A percentile compares a stretch with the other conserved stretches of the same genome.
Evolutionary conservation across 2,113 vertebrate genomes (phyloP).

Genomic region (Serilophus lunatus): DNA sequence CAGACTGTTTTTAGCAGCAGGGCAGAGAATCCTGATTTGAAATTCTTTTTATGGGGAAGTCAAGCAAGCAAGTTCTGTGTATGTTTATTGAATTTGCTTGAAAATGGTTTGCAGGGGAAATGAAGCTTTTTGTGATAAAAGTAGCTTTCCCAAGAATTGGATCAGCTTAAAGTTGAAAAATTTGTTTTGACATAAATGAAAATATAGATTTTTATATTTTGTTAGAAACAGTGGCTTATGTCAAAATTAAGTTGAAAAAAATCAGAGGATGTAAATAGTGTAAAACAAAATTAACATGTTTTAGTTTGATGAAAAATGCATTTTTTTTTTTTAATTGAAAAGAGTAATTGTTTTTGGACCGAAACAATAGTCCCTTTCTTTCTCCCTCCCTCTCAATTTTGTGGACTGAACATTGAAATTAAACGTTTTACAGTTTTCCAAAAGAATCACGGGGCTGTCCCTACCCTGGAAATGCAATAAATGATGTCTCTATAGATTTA

Average conservation of each 20-base stretch:
- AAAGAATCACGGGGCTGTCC: neutral
- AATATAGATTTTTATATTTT: neutral
- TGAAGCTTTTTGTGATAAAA: neutral
- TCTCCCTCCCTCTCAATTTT: neutral
- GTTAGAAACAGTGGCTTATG: neutral
- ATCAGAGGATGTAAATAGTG: neutral
- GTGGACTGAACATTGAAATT: neutral
- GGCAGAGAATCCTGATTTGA: neutral
- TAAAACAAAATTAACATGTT: neutral
- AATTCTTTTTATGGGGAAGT: neutral
- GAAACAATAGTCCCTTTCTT: neutral
- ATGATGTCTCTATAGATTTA: neutral
- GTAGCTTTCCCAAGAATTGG: too few species aligned
- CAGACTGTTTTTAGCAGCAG: neutral
- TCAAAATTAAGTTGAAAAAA: neutral
- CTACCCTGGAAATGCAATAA: neutral
- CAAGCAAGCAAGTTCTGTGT: neutral
- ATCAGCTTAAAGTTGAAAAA: neutral
- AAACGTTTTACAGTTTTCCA: neutral
- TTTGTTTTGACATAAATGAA: neutral
- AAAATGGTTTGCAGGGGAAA: neutral
- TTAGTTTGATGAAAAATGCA: neutral
- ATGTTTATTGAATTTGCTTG: neutral
- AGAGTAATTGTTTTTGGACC: neutral
- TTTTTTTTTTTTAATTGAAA: neutral